Conservation (phyloP, 2,888 invertebrate genomes). For the Trachelus iudaicus region DNA sequence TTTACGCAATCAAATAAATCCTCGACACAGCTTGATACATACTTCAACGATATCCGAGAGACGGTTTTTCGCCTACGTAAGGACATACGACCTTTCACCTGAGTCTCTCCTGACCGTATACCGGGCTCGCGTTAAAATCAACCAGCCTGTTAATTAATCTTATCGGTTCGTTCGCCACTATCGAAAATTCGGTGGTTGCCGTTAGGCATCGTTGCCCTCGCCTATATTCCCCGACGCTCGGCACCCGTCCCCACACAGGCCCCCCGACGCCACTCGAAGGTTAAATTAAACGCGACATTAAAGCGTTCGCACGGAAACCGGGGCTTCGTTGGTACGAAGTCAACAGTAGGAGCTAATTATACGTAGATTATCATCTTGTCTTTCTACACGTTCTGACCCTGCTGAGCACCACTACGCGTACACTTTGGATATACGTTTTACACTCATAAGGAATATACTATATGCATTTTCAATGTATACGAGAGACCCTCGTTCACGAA, state of each 20-base stretch:
- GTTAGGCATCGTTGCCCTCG: neutral
- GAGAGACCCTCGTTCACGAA: neutral
- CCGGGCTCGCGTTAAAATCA: neutral
- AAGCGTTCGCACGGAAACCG: constrained; percentile 7
- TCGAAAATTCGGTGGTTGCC: neutral
- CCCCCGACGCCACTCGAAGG: constrained; percentile 3
- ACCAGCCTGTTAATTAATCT: neutral
- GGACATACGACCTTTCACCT: neutral
- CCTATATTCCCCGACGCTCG: neutral
- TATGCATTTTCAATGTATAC: neutral
- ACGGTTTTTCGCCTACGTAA: neutral
- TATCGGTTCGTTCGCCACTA: neutral
- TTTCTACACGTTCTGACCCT: constrained; percentile 33
- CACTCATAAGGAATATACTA: neutral
- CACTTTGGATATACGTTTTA: neutral
- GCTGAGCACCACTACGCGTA: constrained; percentile 10
- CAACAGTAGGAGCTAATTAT: constrained; percentile 45
- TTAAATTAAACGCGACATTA: constrained; percentile 26
- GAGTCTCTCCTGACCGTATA: neutral
- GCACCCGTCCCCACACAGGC: neutral
- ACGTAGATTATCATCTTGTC: constrained; percentile 46
- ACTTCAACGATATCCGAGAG: neutral
- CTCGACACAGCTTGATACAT: neutral
- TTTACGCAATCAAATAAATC: neutral
- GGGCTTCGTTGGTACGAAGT: constrained; percentile 8